Evolutionary conservation across 1,140 invertebrate genomes (phyloP).

Genomic region (Bombus pascuorum): DNA sequence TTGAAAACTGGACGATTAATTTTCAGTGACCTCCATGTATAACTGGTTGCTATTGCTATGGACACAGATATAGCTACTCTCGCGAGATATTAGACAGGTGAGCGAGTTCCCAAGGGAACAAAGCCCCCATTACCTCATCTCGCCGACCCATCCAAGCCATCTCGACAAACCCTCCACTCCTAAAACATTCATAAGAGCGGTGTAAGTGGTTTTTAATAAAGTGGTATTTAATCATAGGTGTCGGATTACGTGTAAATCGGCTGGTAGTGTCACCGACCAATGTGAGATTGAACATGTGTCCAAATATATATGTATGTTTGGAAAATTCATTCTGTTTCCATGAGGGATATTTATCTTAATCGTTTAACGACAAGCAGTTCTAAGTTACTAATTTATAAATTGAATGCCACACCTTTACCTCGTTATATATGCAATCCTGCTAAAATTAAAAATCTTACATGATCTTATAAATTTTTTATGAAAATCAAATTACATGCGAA

Average conservation of each 20-base stretch:
- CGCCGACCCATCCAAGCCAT: conserved; percentile 67
- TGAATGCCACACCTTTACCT: no score
- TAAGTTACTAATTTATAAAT: background rate
- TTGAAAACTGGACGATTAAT: conserved; percentile 71
- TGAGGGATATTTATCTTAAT: conserved; percentile 44
- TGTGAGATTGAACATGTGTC: conserved; percentile 53
- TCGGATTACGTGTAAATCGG: conserved; percentile 73
- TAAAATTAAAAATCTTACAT: no score
- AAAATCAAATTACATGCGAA: background rate
- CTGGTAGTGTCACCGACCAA: conserved; percentile 22
- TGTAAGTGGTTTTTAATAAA: conserved; percentile 80
- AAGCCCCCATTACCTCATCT: conserved; percentile 76
- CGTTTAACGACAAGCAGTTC: background rate
- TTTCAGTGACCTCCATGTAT: conserved; percentile 65
- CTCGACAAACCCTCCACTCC: conserved; percentile 62
- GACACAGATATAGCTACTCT: conserved; percentile 74
- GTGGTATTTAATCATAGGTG: conserved; percentile 77
- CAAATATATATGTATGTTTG: conserved; percentile 35
- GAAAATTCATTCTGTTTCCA: conserved; percentile 38
- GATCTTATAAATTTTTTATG: no score
- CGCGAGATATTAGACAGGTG: conserved; percentile 80
- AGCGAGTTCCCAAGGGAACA: conserved; percentile 79
- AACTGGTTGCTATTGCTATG: conserved; percentile 67
- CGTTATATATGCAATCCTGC: no score
- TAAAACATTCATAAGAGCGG: conserved; percentile 76